phyloP scores from a whole-genome alignment of 1,140 invertebrate genomes.

The Ceratosolen fusciceps region DNA sequence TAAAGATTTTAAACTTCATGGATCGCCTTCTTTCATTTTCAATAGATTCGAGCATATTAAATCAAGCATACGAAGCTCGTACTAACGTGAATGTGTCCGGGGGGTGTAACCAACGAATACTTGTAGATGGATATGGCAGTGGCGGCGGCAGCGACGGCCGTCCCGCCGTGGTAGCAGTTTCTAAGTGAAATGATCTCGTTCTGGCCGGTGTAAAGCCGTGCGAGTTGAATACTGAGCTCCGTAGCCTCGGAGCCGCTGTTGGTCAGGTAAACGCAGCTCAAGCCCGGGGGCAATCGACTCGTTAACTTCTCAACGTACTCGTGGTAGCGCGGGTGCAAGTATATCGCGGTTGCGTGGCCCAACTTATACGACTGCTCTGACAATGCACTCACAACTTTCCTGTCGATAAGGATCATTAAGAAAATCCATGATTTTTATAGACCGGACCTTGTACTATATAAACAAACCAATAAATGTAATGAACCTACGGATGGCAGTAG shows the following conservation, averaged over 20 bases:
- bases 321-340: constrained; percentile 90
- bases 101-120: constrained; percentile 80
- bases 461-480: too few species aligned
- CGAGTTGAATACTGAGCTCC: constrained; percentile 91
- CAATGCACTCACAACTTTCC: constrained; percentile 84
- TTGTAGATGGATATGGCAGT: constrained; percentile 87
- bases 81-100: constrained; percentile 88
- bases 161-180: constrained; percentile 93
- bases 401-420: constrained; percentile 55
- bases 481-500: constrained; percentile 94
- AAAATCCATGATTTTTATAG: too few species aligned
- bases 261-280: constrained; percentile 88
- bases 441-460: too few species aligned
- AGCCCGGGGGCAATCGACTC: constrained; percentile 84
- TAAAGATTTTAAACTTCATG: too few species aligned
- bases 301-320: constrained; percentile 90
- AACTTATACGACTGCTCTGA: constrained; percentile 84
- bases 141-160: constrained; percentile 84
- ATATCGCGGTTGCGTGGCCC: constrained; percentile 94
- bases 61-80: background rate
- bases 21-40: too few species aligned
- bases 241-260: constrained; percentile 99
- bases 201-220: constrained; percentile 86
- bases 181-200: constrained; percentile 89
- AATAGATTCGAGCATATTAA: too few species aligned